Evolutionary conservation across 1,140 invertebrate species (phyloP).

Genomic region (Chironomus striatipennis): DNA sequence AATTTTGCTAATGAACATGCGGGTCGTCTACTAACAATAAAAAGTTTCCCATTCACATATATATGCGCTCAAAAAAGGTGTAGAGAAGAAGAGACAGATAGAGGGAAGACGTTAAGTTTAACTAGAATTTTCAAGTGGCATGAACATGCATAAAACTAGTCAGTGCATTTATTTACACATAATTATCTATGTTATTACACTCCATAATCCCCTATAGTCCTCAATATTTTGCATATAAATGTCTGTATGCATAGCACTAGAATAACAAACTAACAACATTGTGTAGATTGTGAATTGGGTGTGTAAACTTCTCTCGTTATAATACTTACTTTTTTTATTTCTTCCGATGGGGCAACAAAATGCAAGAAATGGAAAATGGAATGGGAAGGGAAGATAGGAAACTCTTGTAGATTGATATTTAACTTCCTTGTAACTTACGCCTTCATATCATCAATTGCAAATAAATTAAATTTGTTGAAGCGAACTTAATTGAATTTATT

Average conservation of each 20-base stretch:
- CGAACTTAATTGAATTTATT: conserved; percentile 1
- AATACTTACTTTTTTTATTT: no score
- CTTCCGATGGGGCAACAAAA: not conserved
- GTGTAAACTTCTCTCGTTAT: no score
- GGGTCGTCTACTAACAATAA: no score
- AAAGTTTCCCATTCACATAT: no score
- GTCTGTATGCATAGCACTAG: not conserved
- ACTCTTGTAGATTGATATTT: not conserved
- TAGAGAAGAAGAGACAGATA: not conserved
- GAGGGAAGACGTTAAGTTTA: not conserved
- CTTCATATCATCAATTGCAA: not conserved
- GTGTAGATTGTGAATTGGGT: not conserved
- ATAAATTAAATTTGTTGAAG: conserved; percentile 17
- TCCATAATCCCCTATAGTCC: not conserved
- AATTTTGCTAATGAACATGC: no score
- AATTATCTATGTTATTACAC: conserved; percentile 20
- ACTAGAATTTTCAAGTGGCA: not conserved
- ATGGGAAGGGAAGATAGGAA: not conserved
- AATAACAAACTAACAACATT: not conserved
- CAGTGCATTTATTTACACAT: conserved; percentile 22
- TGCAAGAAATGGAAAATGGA: not conserved
- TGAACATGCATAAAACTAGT: conserved; percentile 22
- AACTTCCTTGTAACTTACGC: conserved; percentile 6
- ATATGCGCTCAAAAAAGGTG: no score
- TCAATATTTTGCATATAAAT: not conserved